Conservation (phyloP, 2,797 vertebrate species). For the Tangara arthus region DNA sequence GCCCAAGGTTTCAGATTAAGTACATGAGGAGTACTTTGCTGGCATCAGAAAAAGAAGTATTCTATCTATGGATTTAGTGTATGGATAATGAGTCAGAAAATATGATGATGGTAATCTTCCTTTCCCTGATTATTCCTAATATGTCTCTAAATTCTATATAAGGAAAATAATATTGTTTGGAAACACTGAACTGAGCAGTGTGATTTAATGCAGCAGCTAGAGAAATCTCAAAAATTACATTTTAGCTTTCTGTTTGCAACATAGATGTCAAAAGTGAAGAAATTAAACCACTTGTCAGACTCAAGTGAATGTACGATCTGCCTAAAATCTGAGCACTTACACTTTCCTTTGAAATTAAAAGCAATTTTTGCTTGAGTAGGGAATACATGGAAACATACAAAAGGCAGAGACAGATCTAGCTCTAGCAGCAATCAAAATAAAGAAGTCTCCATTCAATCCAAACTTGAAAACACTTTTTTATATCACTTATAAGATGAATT, state of each 20-base stretch:
- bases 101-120: not conserved
- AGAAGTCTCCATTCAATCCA: not conserved
- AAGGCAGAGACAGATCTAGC: not conserved
- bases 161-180: not conserved
- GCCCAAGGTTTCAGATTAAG: not conserved
- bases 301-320: rapidly evolving
- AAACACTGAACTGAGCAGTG: not conserved
- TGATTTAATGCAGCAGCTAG: not conserved
- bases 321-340: not conserved
- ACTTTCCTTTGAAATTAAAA: not conserved
- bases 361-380: not conserved
- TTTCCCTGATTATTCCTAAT: not conserved
- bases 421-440: not conserved
- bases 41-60: not conserved
- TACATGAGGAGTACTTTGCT: not conserved
- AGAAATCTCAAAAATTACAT: not conserved
- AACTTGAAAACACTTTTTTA: not conserved
- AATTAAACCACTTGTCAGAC: not conserved
- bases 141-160: not conserved
- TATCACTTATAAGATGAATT: not conserved
- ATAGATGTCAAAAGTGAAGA: not conserved
- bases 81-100: not conserved
- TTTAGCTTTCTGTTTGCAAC: not conserved
- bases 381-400: not conserved
- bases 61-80: not conserved